Base-by-base conservation (phyloP, 2,888 invertebrate genomes). In the Augochlorella aurata region DNA sequence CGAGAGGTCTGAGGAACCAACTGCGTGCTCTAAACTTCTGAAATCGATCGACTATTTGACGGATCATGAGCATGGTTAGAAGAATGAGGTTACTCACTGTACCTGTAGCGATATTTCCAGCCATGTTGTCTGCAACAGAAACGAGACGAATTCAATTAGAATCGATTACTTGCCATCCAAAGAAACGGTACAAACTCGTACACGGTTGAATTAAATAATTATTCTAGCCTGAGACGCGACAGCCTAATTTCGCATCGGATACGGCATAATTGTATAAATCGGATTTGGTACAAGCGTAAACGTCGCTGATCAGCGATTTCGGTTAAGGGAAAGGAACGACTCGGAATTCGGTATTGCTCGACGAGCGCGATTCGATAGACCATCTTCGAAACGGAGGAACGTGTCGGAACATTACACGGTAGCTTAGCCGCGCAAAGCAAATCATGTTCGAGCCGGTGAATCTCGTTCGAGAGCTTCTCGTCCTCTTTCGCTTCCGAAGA, bases 401-500 rank as follows among this genome's bases (percentile, higher is more conserved):
- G 58, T 7, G 58, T 58, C 24, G 58, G 14, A 14, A 24, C 24
- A 58, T 58, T 58, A 58, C 8, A 58, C 24, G 58, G 24, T 16
- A 8, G 58, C 16, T 58, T 58, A 58, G 24, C 24, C 24, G 58
- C 7, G 58, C 58, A 58, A 58, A 58, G 58, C 58, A 14, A 58
- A 58, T 58, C 58, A 58, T 2, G 24, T 58, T 58, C 58, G 2
- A 24, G 58, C 58, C 24, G 58, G 24, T 58, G 58, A 58, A 8
- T 58, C 50, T 66, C 21, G 44, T 45, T 66, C 45, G 66, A 38
- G 66, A 38, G 44, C 66, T n/a, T 70, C 47, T 58, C 58, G 24
- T 58, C 58, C 58, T 58, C 24, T 58, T 24, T 58, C 8, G 24
- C 16, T 58, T 14, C 24, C 16, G 24, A 58, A 58, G 58, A 58